A percentile compares a stretch with the other conserved stretches of the same genome.
These are phyloP conservation scores for Harpalus rubripes DNA, from an alignment of 2,888 invertebrate species.

Conservation along the genomic window DNA sequence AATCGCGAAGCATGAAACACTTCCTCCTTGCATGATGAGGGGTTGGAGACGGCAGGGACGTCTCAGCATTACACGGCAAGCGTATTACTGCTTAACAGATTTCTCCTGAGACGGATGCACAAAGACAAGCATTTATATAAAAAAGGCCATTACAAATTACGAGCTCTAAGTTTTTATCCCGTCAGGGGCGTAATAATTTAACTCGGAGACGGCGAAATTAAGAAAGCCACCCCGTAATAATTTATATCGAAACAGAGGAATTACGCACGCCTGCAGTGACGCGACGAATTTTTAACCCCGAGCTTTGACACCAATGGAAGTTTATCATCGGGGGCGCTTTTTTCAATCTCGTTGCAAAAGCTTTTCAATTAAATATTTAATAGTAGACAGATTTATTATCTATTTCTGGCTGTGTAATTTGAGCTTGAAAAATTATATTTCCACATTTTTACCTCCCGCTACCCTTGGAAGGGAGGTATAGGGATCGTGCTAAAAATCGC, in stretches of 20 bases:
- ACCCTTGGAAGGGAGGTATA: too few species aligned
- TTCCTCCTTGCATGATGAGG: not conserved
- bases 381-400: too few species aligned
- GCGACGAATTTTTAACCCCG: slow-evolving; percentile 19
- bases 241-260: slow-evolving; percentile 61
- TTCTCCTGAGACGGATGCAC: slow-evolving; percentile 70
- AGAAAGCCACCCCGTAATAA: slow-evolving; percentile 60
- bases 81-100: slow-evolving; percentile 68
- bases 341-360: not conserved
- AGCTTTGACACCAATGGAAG: not conserved
- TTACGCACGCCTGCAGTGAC: slow-evolving; percentile 16
- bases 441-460: too few species aligned
- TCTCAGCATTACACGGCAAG: slow-evolving; percentile 46
- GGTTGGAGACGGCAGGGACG: slow-evolving; percentile 31
- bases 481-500: too few species aligned
- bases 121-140: slow-evolving; percentile 69
- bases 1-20: slow-evolving; percentile 44
- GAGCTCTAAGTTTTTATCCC: slow-evolving; percentile 70
- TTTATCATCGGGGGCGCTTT: not conserved
- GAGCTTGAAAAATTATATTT: too few species aligned
- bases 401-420: too few species aligned
- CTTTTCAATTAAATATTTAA: not conserved
- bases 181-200: slow-evolving; percentile 67
- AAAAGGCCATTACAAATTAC: slow-evolving; percentile 71
- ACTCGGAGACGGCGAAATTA: slow-evolving; percentile 59